These are phyloP conservation scores for Drosophila pullipes DNA, from an alignment of 2,888 invertebrate genomes.

Conservation along the genomic window DNA sequence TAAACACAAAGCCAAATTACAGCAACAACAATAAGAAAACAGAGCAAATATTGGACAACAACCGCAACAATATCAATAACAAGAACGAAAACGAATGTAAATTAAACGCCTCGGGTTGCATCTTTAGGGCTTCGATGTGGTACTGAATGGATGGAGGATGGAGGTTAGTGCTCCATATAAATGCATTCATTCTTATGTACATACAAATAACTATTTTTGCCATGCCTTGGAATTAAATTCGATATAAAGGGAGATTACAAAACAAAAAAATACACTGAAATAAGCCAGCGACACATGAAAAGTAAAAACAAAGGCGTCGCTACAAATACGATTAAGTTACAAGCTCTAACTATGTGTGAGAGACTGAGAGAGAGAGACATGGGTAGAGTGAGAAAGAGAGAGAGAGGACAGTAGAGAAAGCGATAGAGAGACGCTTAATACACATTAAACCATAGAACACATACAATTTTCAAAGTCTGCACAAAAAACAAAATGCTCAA, in stretches of 20 bases:
- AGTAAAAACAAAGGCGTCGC: slow-evolving; percentile 68
- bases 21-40: slow-evolving; percentile 3
- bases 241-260: slow-evolving; percentile 45
- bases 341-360: slow-evolving; percentile 59
- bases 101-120: slow-evolving; percentile 58
- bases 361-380: slow-evolving; percentile 10
- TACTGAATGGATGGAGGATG: background rate
- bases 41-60: slow-evolving; percentile 19
- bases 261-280: slow-evolving; percentile 66
- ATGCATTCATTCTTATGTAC: slow-evolving; percentile 43
- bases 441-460: slow-evolving; percentile 66
- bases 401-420: background rate
- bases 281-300: slow-evolving; percentile 47
- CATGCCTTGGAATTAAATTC: slow-evolving; percentile 79
- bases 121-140: slow-evolving; percentile 59
- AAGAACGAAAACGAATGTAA: slow-evolving; percentile 62
- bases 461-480: slow-evolving; percentile 71
- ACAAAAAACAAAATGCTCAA: slow-evolving; percentile 56
- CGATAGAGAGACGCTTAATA: slow-evolving; percentile 33
- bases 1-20: slow-evolving; percentile 45
- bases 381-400: background rate
- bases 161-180: slow-evolving; percentile 50
- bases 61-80: slow-evolving; percentile 42
- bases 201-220: slow-evolving; percentile 68
- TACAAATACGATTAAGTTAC: slow-evolving; percentile 79